Evolutionary conservation across 2,888 invertebrate species (phyloP), one percentile per base, ranked within the genome.

Genomic region (Alsophila aescularia): DNA sequence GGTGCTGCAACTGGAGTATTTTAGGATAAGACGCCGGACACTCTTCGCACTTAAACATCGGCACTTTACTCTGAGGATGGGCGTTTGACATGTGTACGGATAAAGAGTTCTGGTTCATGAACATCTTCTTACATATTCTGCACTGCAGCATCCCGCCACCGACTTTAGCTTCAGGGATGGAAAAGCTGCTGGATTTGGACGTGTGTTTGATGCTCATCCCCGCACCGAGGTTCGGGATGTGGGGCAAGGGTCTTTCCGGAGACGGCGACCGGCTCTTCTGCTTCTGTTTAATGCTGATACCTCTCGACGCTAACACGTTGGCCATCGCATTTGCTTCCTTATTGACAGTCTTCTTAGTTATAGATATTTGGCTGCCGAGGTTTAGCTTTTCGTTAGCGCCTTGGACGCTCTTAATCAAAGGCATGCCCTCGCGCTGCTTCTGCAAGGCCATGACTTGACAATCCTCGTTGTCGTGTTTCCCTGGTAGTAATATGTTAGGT

Each of bases 281-380:
- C 39, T 95, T 94, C 35, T 93, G 93, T 39, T 96, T 96, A 0
- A 96, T 94, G 29, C 96, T 96, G 50, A 96, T 96, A 1, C 96
- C 96, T 58, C 96, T 89, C 5, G 95, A 95, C 2, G 96, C 96
- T 54, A 96, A 81, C 53, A 96, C 95, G 74, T 94, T 95, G 0
- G 96, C 96, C 71, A 96, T 96, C 0, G 95, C 95, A 70, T 94
- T 95, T 0, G 95, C 95, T 75, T 96, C 95, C 32, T 94, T 93
- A 69, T 94, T 94, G 42, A 94, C 94, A 1, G 89, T 84, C 66
- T 92, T 91, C 65, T 93, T 93, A 29, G 95, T 95, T 63, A 96
- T 87, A 1, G 95, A 95, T 58, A 95, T 94, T 54, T 95, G 95
- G 71, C 95, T 95, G n/a, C 94, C 94, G 36, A 95, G 83, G 79